Percentiles rank a stretch among this genome's conserved stretches.
These are phyloP conservation scores for Boloria selene DNA, from an alignment of 2,888 invertebrate genomes.

Conservation along the genomic window DNA sequence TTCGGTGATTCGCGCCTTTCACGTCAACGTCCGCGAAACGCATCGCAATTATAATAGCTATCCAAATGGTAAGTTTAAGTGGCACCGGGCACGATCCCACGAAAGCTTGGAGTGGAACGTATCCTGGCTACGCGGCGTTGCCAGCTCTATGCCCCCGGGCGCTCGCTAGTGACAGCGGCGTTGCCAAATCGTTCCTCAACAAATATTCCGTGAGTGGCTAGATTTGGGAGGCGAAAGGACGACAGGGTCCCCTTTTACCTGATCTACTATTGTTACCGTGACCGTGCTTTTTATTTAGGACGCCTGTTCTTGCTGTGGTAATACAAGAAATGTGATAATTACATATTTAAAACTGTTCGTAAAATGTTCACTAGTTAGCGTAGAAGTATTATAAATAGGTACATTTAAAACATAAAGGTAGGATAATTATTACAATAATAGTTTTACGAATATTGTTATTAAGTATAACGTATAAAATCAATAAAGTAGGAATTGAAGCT, in stretches of 20 bases:
- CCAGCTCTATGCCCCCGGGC: slow-evolving; percentile 53
- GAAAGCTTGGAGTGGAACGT: slow-evolving; percentile 10
- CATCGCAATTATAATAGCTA: slow-evolving; percentile 13
- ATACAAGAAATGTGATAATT: slow-evolving; percentile 1
- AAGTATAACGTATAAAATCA: no score
- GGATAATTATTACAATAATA: no score
- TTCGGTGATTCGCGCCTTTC: not conserved
- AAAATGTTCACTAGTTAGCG: not conserved
- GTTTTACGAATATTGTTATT: no score
- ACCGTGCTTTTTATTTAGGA: slow-evolving; percentile 17
- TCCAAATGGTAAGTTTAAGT: not conserved
- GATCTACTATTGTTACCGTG: slow-evolving; percentile 52
- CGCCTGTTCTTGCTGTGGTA: slow-evolving; percentile 7
- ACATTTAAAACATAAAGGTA: no score
- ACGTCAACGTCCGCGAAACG: slow-evolving; percentile 3
- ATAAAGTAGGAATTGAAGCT: no score
- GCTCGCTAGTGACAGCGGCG: slow-evolving; percentile 55
- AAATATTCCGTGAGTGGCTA: slow-evolving; percentile 53
- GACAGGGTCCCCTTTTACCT: slow-evolving; percentile 59
- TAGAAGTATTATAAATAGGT: no score
- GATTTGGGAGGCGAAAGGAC: slow-evolving; percentile 48
- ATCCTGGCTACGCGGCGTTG: slow-evolving; percentile 53
- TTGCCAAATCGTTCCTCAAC: slow-evolving; percentile 58
- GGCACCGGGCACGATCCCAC: slow-evolving; percentile 3
- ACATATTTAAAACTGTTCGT: not conserved